phyloP scores from a whole-genome alignment of 2,888 invertebrate genomes.

The Hypena proboscidalis region DNA sequence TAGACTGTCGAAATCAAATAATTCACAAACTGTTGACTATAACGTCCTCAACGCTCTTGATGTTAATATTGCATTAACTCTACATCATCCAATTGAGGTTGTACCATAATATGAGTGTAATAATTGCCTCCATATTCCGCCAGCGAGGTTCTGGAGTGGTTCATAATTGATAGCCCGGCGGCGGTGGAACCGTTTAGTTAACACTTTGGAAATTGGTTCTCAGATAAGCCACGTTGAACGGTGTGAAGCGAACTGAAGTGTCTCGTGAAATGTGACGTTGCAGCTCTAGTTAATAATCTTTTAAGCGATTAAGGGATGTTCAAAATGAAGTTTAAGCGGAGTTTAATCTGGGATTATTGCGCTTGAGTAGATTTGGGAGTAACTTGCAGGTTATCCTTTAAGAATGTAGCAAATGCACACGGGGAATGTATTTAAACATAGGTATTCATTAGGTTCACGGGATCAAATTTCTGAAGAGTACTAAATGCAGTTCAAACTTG shows the following conservation, averaged over 20 bases:
- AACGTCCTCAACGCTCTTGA: too few relatives aligned
- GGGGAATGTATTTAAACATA: too few relatives aligned
- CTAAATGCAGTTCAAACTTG: too few relatives aligned
- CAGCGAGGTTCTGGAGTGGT: constrained; percentile 6
- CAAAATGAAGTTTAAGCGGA: constrained; percentile 3
- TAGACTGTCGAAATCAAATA: too few relatives aligned
- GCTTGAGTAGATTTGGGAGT: not conserved
- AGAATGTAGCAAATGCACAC: too few relatives aligned
- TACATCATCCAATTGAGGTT: too few relatives aligned
- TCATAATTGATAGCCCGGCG: constrained; percentile 12
- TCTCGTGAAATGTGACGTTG: constrained; percentile 12
- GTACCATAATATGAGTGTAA: too few relatives aligned
- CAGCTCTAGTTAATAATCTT: constrained; percentile 6
- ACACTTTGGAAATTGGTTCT: constrained; percentile 23
- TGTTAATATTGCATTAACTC: too few relatives aligned
- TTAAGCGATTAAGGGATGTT: not conserved
- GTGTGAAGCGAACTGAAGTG: constrained; percentile 18
- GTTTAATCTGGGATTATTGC: constrained; percentile 1
- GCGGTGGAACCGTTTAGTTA: constrained; percentile 13
- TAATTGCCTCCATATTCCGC: not conserved
- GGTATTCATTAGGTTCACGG: too few relatives aligned
- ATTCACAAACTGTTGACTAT: too few relatives aligned
- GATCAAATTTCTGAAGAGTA: too few relatives aligned
- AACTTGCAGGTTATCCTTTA: not conserved
- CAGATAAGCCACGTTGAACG: constrained; percentile 35